Evolutionary conservation across 2,888 invertebrate genomes (phyloP).

Genomic region (Lasioglossum lativentre): DNA sequence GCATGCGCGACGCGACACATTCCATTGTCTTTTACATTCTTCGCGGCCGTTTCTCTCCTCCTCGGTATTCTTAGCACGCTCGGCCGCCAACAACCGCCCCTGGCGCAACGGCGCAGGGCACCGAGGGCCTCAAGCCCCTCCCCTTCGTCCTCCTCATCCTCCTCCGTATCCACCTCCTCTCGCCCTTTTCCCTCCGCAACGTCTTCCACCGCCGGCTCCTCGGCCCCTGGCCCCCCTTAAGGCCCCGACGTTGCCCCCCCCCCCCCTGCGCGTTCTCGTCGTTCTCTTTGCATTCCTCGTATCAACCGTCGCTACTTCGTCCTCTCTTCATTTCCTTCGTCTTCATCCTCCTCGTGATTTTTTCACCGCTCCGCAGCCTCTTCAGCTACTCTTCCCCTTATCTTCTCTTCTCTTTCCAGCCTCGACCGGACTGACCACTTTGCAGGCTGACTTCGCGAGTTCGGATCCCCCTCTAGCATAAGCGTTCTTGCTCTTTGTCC

Average conservation of each 20-base stretch:
- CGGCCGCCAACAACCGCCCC: slow-evolving; percentile 69
- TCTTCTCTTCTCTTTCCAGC: neutral
- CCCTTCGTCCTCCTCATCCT: neutral
- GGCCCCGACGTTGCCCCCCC: slow-evolving; percentile 14
- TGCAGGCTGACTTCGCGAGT: slow-evolving; percentile 6
- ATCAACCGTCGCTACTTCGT: slow-evolving; percentile 20
- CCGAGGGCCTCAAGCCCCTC: slow-evolving; percentile 35
- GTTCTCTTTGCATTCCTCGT: slow-evolving; percentile 43
- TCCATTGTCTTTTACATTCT: slow-evolving; percentile 83
- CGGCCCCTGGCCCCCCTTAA: slow-evolving; percentile 3
- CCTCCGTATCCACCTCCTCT: neutral
- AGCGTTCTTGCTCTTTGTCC: slow-evolving; percentile 29
- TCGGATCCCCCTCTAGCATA: neutral
- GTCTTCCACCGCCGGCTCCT: neutral
- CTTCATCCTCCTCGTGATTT: slow-evolving; percentile 19
- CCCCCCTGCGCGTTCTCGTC: slow-evolving; percentile 36
- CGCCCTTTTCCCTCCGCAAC: neutral
- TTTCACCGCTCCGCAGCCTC: neutral
- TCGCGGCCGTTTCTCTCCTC: slow-evolving; percentile 73
- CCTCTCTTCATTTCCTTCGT: slow-evolving; percentile 24
- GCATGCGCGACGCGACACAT: slow-evolving; percentile 84
- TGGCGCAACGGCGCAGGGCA: slow-evolving; percentile 61
- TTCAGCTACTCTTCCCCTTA: neutral
- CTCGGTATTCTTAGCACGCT: slow-evolving; percentile 77
- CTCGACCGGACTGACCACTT: slow-evolving; percentile 11